phyloP scores from a whole-genome alignment of 1,140 invertebrate genomes.

The Sycophaga agraensis region DNA sequence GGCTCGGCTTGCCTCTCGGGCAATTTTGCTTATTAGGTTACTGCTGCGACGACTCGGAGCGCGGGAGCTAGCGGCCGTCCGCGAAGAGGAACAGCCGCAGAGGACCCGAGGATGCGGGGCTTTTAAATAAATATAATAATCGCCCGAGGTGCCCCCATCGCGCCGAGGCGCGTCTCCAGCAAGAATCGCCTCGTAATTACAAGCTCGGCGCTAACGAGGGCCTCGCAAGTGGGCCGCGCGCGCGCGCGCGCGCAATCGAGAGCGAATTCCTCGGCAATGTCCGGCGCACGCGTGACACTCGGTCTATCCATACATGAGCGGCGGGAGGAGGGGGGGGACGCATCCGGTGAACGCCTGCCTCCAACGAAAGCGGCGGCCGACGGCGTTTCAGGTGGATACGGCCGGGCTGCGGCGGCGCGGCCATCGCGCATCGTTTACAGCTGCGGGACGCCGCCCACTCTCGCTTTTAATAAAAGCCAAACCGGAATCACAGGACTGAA shows the following conservation, averaged over 20 bases:
- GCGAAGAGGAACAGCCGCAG: too few species aligned
- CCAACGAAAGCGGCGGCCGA: too few species aligned
- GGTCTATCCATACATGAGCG: background rate
- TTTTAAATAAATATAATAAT: background rate
- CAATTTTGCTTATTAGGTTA: too few species aligned
- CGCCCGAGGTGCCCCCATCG: too few species aligned
- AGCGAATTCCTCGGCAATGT: background rate
- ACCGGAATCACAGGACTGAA: conserved; percentile 47
- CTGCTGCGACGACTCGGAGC: too few species aligned
- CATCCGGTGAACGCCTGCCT: background rate
- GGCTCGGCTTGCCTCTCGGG: too few species aligned
- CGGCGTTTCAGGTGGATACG: too few species aligned
- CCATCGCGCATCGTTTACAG: too few species aligned
- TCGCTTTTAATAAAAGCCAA: conserved; percentile 47
- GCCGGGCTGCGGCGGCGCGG: too few species aligned
- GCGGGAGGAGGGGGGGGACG: background rate
- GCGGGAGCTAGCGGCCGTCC: too few species aligned
- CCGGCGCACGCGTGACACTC: background rate
- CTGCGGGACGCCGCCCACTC: conserved; percentile 40
- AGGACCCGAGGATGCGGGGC: too few species aligned
- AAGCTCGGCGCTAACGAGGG: background rate
- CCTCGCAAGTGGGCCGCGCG: background rate
- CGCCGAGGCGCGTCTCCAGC: too few species aligned
- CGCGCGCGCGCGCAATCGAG: background rate
- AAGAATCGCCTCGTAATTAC: background rate